Evolutionary conservation across 2,113 vertebrate species (phyloP).

Genomic region (Etheostoma spectabile): DNA sequence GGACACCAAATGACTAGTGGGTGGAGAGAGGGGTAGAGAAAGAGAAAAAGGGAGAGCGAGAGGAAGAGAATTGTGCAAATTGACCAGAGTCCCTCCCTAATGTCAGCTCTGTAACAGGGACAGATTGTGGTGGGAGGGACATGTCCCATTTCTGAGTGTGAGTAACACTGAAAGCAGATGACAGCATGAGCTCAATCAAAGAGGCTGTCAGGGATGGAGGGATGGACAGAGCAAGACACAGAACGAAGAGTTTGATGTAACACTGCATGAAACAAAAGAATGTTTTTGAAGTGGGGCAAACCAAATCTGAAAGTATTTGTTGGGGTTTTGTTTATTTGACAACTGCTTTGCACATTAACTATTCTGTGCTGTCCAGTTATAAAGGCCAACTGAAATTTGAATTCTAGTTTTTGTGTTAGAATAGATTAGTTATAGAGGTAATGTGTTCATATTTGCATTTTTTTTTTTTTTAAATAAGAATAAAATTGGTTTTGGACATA

Average conservation of each 20-base stretch:
- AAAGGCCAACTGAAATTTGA: not conserved
- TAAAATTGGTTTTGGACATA: too few relatives aligned
- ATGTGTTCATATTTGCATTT: too few relatives aligned
- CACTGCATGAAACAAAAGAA: constrained; percentile 1
- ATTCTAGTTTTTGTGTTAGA: too few relatives aligned
- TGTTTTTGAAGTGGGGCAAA: not conserved
- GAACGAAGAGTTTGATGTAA: constrained; percentile 18
- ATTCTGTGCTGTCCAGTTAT: not conserved
- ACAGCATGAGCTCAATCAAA: constrained; percentile 68
- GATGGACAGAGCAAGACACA: constrained; percentile 10
- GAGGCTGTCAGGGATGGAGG: constrained; percentile 37
- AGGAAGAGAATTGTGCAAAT: constrained; percentile 27
- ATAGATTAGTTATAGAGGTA: too few relatives aligned
- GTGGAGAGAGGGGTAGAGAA: constrained; percentile 30
- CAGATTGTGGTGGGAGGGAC: constrained; percentile 82
- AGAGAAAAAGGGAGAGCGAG: constrained; percentile 16
- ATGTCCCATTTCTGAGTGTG: constrained; percentile 71
- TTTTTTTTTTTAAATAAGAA: too few relatives aligned
- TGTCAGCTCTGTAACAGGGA: constrained; percentile 63
- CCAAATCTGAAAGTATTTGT: constrained; percentile 22
- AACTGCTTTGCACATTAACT: not conserved
- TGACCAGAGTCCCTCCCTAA: constrained; percentile 57
- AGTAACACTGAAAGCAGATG: constrained; percentile 74
- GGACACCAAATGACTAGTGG: constrained; percentile 64
- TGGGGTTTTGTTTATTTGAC: constrained; percentile 10